A percentile compares a stretch with the other conserved stretches of the same genome.
Conservation (phyloP, 1,140 invertebrate genomes). For the Leptinotarsa lineolata region DNA sequence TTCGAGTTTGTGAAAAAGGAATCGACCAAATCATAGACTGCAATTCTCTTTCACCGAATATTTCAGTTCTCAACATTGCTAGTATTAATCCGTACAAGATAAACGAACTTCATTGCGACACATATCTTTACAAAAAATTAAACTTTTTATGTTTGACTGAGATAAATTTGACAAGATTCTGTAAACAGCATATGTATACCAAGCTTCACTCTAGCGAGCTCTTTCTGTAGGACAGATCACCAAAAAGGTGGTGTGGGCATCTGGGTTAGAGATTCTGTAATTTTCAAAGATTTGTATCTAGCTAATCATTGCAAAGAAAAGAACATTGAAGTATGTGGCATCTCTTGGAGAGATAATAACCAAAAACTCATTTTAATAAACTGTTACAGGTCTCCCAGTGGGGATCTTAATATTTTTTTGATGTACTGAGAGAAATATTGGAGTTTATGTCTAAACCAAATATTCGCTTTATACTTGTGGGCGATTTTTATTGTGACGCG, state of each 20-base stretch:
- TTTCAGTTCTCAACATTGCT: slow-evolving; percentile 10
- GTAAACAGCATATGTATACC: slow-evolving; percentile 7
- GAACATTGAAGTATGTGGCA: too few species aligned
- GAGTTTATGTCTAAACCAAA: slow-evolving; percentile 4
- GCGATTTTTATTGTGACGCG: too few species aligned
- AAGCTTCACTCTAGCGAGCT: slow-evolving; percentile 3
- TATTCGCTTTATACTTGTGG: slow-evolving; percentile 12
- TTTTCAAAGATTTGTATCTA: too few species aligned
- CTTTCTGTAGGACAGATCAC: too few species aligned
- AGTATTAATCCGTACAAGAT: slow-evolving; percentile 10
- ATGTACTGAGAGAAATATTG: slow-evolving; percentile 2
- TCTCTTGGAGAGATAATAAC: too few species aligned
- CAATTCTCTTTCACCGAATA: background rate
- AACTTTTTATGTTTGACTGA: slow-evolving; percentile 15
- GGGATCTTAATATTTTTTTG: slow-evolving; percentile 15
- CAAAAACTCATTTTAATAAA: too few species aligned
- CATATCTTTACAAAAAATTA: background rate
- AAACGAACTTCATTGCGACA: slow-evolving; percentile 16
- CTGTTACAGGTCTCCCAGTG: too few species aligned
- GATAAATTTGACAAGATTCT: background rate
- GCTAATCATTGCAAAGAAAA: too few species aligned
- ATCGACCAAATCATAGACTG: background rate
- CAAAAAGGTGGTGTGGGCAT: too few species aligned
- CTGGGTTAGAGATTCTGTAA: too few species aligned
- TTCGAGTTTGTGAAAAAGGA: slow-evolving; percentile 11